Evolutionary conservation across 2,797 vertebrate genomes (phyloP).

Genomic region (Gobionotothen gibberifrons): DNA sequence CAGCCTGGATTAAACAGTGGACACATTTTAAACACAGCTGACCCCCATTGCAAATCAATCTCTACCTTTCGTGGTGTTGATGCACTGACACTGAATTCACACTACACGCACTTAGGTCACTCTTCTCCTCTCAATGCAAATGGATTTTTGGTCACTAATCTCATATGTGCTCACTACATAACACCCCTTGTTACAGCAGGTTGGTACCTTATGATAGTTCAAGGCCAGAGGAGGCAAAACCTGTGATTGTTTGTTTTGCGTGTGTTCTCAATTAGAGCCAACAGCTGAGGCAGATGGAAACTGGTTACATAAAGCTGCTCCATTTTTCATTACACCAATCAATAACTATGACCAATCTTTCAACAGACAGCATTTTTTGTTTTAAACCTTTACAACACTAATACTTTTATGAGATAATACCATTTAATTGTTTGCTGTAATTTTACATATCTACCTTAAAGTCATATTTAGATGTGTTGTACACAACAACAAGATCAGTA

Average conservation of each 20-base stretch:
- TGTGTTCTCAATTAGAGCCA: conserved; percentile 69
- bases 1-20: neutral
- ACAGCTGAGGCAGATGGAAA: conserved; percentile 80
- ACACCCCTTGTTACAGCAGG: conserved; percentile 32
- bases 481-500: neutral
- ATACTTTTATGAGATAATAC: neutral
- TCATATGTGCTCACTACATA: conserved; percentile 20
- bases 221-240: conserved; percentile 47
- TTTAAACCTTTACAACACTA: conserved; percentile 6
- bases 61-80: conserved; percentile 7
- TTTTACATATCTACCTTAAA: neutral
- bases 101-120: neutral
- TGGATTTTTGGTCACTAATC: conserved; percentile 1
- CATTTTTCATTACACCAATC: conserved; percentile 73
- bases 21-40: neutral
- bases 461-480: neutral
- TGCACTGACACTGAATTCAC: neutral
- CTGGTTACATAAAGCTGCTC: conserved; percentile 80
- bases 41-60: neutral
- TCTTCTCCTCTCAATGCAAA: conserved; percentile 1
- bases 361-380: conserved; percentile 23
- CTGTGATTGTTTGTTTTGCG: conserved; percentile 73
- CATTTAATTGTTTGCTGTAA: neutral
- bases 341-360: conserved; percentile 65
- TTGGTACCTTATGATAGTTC: conserved; percentile 51